Evolutionary conservation across 2,797 vertebrate genomes (phyloP).

Genomic region (Rhinoraja longicauda): DNA sequence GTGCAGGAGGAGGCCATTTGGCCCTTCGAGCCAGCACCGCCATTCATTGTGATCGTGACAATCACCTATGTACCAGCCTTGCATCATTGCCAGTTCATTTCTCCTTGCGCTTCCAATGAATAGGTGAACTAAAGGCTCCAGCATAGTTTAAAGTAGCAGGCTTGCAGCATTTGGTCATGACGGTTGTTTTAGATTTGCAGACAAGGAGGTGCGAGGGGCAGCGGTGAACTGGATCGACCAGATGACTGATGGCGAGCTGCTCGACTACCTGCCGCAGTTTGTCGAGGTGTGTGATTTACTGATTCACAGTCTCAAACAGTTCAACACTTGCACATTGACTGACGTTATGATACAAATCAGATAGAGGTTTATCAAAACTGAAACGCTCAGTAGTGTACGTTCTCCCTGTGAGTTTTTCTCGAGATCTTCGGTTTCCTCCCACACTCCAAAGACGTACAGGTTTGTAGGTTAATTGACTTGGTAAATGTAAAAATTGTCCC

Average conservation of each 20-base stretch:
- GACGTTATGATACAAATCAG: neutral
- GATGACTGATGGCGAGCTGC: slow-evolving; percentile 85
- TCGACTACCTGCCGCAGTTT: slow-evolving; percentile 89
- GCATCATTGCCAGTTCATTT: no score
- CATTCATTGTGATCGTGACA: no score
- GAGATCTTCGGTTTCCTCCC: no score
- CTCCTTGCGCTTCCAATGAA: neutral
- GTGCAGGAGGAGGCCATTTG: no score
- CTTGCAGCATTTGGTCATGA: neutral
- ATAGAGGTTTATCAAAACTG: no score
- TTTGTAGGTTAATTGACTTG: no score
- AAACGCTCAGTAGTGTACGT: neutral
- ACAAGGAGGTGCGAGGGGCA: slow-evolving; percentile 77
- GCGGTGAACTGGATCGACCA: slow-evolving; percentile 84
- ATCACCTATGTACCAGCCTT: no score
- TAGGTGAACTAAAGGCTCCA: neutral
- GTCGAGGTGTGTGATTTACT: slow-evolving; percentile 72
- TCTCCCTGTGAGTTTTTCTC: no score
- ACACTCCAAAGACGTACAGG: no score
- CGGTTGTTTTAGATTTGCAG: slow-evolving; percentile 72
- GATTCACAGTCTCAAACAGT: neutral
- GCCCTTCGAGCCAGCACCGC: no score
- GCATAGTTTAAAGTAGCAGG: neutral
- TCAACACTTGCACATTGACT: neutral
- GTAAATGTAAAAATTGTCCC: no score